Base-by-base conservation (phyloP, 1,140 invertebrate genomes). In the Macrosteles quadrilineatus region DNA sequence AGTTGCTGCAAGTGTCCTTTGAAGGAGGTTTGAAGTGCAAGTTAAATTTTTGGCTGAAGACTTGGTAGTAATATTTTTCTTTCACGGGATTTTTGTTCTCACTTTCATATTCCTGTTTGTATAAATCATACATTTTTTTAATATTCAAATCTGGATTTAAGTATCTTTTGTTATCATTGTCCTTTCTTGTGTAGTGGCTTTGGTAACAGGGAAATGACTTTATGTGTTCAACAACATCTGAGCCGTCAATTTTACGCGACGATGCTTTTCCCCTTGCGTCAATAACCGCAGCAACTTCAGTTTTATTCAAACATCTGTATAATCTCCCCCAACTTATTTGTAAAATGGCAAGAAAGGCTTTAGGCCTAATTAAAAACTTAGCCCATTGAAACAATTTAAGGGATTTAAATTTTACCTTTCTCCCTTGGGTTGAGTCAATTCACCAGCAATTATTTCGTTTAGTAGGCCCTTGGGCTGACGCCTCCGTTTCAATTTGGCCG, bases 31-130 rank as follows among this genome's bases (percentile, higher is more conserved):
- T 80, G 74, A 83, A 82, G 76, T 80, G 77, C 64, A 83, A 76
- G 77, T 84, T 83, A 72, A 82, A 84, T 74, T 83, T 82, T 68
- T 78, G 21, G 25, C 55, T 59, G 25, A 59, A 59, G 69, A 83
- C 81, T 70, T 82, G 82, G 70, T 81, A 80, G 64, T 83, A 84
- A 80, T 82, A 81, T 4, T 81, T 82, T 67, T 82, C 80, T 75
- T 82, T 84, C 0, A 84, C 82, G 69, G 75, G 73, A 25, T 73
- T 67, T 11, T 77, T 45, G 73, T 77, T 78, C 59, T 82, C 77
- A 64, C 77, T 79, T 63, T 67, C 74, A 73, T 80, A 82, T 36
- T 82, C 76, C 67, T 67, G 77, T 59, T 75, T 76, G 76, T 83
- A 83, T 76, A 83, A 77, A 25, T 77, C 76, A 70, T 81, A 83